These are phyloP conservation scores for Rhingia rostrata DNA, from an alignment of 2,888 invertebrate species.

Conservation along the genomic window DNA sequence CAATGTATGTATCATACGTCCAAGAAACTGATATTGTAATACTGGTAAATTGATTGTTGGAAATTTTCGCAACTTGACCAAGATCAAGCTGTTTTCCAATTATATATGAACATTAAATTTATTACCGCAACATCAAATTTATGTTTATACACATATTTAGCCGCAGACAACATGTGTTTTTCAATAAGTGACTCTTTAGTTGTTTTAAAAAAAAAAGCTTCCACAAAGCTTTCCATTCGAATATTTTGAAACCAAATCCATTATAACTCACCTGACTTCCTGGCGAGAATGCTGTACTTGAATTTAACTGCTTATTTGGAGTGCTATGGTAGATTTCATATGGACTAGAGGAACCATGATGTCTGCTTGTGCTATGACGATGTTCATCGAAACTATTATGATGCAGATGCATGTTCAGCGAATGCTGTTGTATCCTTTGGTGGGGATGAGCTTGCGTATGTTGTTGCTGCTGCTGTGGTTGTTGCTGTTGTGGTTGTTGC, in stretches of 20 bases:
- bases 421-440: conserved; percentile 73
- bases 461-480: conserved; percentile 76
- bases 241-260: conserved; percentile 78
- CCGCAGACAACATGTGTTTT: no score
- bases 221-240: no score
- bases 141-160: no score
- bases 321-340: conserved; percentile 83
- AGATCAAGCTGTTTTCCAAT: no score
- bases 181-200: no score
- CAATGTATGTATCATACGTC: no score
- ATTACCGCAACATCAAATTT: no score
- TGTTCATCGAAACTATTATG: conserved; percentile 76
- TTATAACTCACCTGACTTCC: conserved; percentile 86
- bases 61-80: no score
- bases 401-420: conserved; percentile 70
- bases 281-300: conserved; percentile 86
- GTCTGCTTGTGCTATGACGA: conserved; percentile 75
- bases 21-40: no score
- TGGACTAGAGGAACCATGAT: conserved; percentile 80
- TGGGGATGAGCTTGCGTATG: conserved; percentile 76
- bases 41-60: no score
- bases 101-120: no score
- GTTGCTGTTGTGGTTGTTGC: conserved; percentile 74
- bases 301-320: conserved; percentile 80
- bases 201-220: no score